phyloP scores from a whole-genome alignment of 2,888 invertebrate species.

The Pherbina coryleti region DNA sequence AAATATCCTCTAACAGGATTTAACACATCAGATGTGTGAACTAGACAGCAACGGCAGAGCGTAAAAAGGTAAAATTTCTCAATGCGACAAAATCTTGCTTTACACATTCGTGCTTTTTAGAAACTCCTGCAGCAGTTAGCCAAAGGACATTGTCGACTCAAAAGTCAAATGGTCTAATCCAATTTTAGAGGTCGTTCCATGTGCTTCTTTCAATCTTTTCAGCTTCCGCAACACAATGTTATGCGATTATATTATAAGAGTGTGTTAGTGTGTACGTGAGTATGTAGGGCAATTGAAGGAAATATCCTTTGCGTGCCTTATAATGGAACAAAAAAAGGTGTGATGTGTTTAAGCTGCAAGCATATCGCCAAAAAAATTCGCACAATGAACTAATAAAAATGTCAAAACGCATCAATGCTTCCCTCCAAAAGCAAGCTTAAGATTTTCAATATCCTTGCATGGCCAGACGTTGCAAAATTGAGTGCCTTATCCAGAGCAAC shows the following conservation, averaged over 20 bases:
- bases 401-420: conserved; percentile 58
- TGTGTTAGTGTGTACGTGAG: conserved; percentile 2
- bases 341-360: conserved; percentile 54
- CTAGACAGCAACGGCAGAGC: neutral
- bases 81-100: neutral
- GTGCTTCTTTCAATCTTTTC: conserved; percentile 45
- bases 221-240: conserved; percentile 34
- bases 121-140: neutral
- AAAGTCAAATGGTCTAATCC: conserved; percentile 59
- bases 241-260: conserved; percentile 28
- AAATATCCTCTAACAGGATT: neutral
- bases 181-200: conserved; percentile 60
- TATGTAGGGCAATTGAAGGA: conserved; percentile 4
- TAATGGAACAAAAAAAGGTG: conserved; percentile 51
- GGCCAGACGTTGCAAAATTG: conserved; percentile 28
- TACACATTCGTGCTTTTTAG: neutral
- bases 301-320: conserved; percentile 14
- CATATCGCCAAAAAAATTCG: conserved; percentile 44
- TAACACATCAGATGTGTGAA: neutral
- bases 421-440: conserved; percentile 45
- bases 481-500: no score
- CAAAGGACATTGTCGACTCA: neutral
- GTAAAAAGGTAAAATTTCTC: neutral
- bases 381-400: conserved; percentile 65
- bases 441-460: conserved; percentile 49